Base-by-base conservation (phyloP, 2,113 vertebrate genomes). In the Cairina moschata region DNA sequence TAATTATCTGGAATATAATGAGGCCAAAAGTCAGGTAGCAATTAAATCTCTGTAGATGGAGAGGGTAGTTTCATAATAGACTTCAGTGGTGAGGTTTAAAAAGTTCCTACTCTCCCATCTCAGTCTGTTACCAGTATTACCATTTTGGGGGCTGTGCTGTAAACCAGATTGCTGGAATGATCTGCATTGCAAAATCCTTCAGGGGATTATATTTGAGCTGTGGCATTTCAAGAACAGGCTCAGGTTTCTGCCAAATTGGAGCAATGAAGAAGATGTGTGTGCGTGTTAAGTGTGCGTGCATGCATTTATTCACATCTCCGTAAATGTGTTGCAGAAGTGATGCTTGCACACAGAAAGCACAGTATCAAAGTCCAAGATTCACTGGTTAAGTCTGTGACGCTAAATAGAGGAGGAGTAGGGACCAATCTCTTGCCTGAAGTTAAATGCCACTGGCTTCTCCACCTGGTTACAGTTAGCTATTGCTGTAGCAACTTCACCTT, bases 1-100 rank as follows among this genome's bases (percentile, higher is more conserved):
- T 98, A 97, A 98, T 98, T 97, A 97, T 96, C 96, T 94, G 86
- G 89, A 97, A 97, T 95, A 95, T 97, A 97, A 97, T 96, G 92
- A 97, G 97, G 92, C 86, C 91, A 94, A 92, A 96, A 97, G 83
- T 90, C 95, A 88, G 95, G 93, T 96, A 91, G 79, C 91, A 96
- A 91, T 95, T 96, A 90, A 91, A 81, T 68, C 36, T 62, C 88
- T 95, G 82, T 85, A 96, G 93, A 93, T 65, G 79, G 91, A 94
- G 50, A 95, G 14, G 44, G 62, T 56, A 78, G 73, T 86, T 95
- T 84, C 38, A 22, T 95, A 82, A 96, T 69, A 95, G 86, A 75
- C 93, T 65, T 89, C 34, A 52, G 80, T 11, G 32, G 26, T 72
- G 48, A 84, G 42, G 13, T 34, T 96, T 86, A 10, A 81, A 86